phyloP scores from a whole-genome alignment of 2,888 invertebrate species.

The Apodemia mormo region DNA sequence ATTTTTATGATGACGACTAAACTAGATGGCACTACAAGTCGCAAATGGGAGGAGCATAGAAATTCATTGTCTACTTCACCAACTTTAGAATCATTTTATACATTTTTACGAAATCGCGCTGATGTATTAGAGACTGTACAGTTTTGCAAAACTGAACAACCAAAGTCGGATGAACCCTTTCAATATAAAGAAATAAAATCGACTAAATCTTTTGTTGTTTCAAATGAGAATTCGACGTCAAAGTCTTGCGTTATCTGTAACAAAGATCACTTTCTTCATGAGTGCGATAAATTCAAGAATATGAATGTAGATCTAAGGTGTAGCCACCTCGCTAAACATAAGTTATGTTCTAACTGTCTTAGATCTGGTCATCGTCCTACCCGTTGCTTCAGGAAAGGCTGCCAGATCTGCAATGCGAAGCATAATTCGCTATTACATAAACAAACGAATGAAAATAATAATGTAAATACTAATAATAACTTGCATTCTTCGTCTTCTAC shows the following conservation, averaged over 20 bases:
- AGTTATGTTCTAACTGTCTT: neutral
- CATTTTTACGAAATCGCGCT: constrained; percentile 27
- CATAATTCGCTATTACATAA: constrained; percentile 29
- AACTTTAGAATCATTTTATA: constrained; percentile 25
- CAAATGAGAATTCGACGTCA: neutral
- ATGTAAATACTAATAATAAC: neutral
- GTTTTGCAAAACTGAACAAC: neutral
- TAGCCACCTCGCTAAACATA: neutral
- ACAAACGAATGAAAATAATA: neutral
- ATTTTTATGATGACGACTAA: constrained; percentile 1
- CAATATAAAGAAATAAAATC: neutral
- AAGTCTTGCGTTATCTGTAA: neutral
- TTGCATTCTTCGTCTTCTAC: neutral
- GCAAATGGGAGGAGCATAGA: constrained; percentile 31
- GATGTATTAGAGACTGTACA: constrained; percentile 27
- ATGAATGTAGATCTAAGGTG: neutral
- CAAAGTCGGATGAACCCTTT: neutral
- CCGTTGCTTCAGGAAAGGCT: neutral
- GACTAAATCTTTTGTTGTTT: neutral
- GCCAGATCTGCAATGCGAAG: constrained; percentile 27
- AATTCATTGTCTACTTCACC: constrained; percentile 17
- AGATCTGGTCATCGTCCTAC: neutral
- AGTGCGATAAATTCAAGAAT: neutral
- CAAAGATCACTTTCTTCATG: neutral
- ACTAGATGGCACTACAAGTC: neutral